phyloP scores from a whole-genome alignment of 2,797 vertebrate genomes.

The Enteromius mattozi region DNA sequence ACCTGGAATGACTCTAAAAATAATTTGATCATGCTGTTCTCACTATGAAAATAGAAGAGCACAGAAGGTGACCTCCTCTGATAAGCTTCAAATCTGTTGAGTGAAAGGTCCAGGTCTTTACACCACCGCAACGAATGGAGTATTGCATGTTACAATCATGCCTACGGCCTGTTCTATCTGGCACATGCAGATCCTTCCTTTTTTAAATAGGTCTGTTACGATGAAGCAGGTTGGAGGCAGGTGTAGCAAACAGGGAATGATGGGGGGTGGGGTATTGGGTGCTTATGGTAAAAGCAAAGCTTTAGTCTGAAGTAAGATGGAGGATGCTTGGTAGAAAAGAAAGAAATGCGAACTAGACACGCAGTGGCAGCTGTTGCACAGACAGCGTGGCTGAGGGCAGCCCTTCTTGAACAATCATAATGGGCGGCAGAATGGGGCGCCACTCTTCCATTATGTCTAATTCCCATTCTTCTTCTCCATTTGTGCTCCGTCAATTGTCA shows the following conservation, averaged over 20 bases:
- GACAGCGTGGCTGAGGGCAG: slow-evolving; percentile 47
- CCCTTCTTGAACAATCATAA: slow-evolving; percentile 20
- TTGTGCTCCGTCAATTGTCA: slow-evolving; percentile 37
- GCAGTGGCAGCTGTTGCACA: slow-evolving; percentile 67
- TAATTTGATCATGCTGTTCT: slow-evolving; percentile 1
- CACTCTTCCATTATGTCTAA: slow-evolving; percentile 36
- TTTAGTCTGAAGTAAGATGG: slow-evolving; percentile 72
- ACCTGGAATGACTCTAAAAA: neutral
- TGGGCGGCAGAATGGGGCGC: slow-evolving; percentile 20
- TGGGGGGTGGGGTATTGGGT: neutral
- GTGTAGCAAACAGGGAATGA: slow-evolving; percentile 52
- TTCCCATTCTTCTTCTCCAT: slow-evolving; percentile 30
- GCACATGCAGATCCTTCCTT: slow-evolving; percentile 56
- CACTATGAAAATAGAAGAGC: neutral
- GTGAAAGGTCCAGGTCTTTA: slow-evolving; percentile 7
- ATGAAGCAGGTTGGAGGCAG: slow-evolving; percentile 39
- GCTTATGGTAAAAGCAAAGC: slow-evolving; percentile 66
- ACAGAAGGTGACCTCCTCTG: neutral
- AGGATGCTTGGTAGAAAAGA: slow-evolving; percentile 67
- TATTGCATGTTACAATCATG: slow-evolving; percentile 37
- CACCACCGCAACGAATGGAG: slow-evolving; percentile 17
- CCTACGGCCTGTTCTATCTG: slow-evolving; percentile 59
- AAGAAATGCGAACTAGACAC: slow-evolving; percentile 66
- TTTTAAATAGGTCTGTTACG: neutral
- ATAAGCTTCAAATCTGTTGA: slow-evolving; percentile 21